Percentiles rank a stretch among this genome's conserved stretches.
Evolutionary conservation across 2,888 invertebrate genomes (phyloP).

Genomic region (Adineta ricciae): DNA sequence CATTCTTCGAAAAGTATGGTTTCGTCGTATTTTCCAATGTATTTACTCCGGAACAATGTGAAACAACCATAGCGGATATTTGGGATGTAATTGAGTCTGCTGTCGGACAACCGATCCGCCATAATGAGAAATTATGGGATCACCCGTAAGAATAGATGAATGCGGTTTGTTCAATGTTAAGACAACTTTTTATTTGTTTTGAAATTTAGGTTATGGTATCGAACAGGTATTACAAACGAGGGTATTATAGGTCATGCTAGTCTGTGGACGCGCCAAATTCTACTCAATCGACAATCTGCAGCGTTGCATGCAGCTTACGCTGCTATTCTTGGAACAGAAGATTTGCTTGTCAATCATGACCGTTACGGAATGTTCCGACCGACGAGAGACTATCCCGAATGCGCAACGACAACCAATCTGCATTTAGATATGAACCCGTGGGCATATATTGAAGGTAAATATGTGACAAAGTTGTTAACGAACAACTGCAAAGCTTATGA

Average conservation of each 20-base stretch:
- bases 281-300: background rate
- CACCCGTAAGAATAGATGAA: background rate
- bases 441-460: background rate
- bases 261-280: background rate
- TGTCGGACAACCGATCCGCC: background rate
- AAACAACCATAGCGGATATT: background rate
- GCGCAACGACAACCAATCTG: background rate
- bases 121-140: background rate
- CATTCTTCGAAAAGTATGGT: background rate
- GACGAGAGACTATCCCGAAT: background rate
- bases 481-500: too few species aligned
- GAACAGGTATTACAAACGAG: background rate
- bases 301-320: background rate
- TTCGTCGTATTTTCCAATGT: background rate
- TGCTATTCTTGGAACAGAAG: background rate
- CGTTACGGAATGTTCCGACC: background rate
- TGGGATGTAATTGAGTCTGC: background rate
- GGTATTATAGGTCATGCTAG: background rate
- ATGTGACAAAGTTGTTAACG: too few species aligned
- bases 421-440: background rate
- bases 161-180: background rate
- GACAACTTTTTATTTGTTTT: background rate
- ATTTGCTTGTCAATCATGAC: background rate
- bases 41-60: background rate
- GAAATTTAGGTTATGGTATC: background rate